phyloP scores from a whole-genome alignment of 2,113 vertebrate genomes.

The Anseranas semipalmata region DNA sequence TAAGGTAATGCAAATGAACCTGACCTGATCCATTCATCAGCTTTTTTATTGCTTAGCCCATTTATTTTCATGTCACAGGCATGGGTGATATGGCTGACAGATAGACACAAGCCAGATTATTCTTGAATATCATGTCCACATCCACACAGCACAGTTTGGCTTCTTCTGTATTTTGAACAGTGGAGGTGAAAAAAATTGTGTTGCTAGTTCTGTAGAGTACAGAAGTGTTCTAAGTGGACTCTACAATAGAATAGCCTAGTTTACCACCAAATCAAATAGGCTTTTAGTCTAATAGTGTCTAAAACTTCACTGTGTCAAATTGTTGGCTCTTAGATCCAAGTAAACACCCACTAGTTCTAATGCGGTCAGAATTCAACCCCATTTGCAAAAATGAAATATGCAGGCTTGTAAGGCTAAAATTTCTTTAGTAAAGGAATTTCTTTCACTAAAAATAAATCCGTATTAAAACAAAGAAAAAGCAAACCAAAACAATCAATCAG shows the following conservation, averaged over 20 bases:
- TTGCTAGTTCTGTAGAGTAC: not conserved
- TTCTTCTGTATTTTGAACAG: not conserved
- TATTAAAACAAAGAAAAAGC: not conserved
- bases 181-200: not conserved
- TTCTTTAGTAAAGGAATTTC: not conserved
- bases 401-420: not conserved
- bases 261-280: not conserved
- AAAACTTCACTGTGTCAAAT: not conserved
- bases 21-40: not conserved
- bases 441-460: not conserved
- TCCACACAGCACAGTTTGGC: not conserved
- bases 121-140: not conserved
- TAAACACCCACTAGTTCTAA: not conserved
- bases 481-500: not conserved
- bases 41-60: not conserved
- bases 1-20: not conserved
- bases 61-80: not conserved
- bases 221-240: not conserved
- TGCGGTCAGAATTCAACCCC: not conserved
- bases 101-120: not conserved
- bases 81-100: not conserved
- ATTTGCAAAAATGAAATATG: conserved; percentile 4
- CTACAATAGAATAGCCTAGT: not conserved
- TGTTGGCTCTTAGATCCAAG: not conserved
- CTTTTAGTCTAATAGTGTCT: not conserved